Conservation (phyloP, 2,113 vertebrate genomes). For the Melozone crissalis region DNA sequence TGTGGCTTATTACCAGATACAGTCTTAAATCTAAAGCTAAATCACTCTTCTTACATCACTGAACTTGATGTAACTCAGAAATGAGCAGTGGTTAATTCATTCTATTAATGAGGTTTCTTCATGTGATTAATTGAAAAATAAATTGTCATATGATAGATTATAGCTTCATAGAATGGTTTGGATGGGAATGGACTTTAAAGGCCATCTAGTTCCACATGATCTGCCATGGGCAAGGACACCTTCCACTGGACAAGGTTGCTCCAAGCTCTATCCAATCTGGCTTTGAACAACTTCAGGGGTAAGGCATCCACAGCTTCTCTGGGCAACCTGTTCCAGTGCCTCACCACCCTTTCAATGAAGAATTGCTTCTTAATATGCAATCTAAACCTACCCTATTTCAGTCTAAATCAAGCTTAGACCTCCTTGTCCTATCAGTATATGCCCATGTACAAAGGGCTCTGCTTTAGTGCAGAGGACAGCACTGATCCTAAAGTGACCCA, state of each 20-base stretch:
- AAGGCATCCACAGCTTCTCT: too few species aligned
- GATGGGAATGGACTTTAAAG: not conserved
- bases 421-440: not conserved
- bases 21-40: not conserved
- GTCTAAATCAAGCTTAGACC: not conserved
- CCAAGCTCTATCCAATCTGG: not conserved
- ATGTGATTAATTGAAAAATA: not conserved
- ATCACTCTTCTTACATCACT: not conserved
- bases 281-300: not conserved
- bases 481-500: not conserved
- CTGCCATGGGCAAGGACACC: not conserved
- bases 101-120: not conserved
- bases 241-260: not conserved
- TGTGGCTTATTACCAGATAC: not conserved
- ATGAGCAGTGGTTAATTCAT: not conserved
- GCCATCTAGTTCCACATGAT: not conserved
- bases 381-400: not conserved
- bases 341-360: not conserved
- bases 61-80: not conserved
- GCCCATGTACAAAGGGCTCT: not conserved
- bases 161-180: not conserved
- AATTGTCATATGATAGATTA: not conserved
- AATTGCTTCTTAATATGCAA: not conserved
- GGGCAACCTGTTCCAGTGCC: too few species aligned
- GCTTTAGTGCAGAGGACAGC: not conserved